Evolutionary conservation across 2,113 vertebrate species (phyloP), one percentile per base, ranked within the genome.

Genomic region (Chiloscyllium plagiosum): DNA sequence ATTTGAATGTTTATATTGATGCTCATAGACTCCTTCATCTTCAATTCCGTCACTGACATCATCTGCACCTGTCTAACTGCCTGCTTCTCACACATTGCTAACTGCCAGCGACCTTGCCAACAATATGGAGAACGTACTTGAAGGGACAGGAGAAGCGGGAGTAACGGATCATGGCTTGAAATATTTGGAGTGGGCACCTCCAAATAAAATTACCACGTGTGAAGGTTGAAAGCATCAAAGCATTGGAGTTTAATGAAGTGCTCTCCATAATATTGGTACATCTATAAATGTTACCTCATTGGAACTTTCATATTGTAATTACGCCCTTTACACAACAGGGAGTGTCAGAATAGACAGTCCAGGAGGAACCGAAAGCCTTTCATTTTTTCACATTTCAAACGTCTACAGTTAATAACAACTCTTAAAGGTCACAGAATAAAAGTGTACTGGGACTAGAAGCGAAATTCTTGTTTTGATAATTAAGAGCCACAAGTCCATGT

Each of bases 301-400:
- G n/a, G n/a, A 94, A 24, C n/a, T 69, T 94, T n/a, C 20, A 47
- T 47, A 13, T 69, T 66, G 26, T 94, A 70, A 94, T 70, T 70
- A 19, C 69, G 92, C 65, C 37, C 12, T 47, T 69, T 69, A 10
- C 37, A 29, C 92, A 94, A n/a, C 66, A 70, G 92, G 66, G 20
- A 15, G 26, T 2, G 17, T 47, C 65, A 26, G 66, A 10, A 47
- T 94, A 70, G 61, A 68, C 8, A 24, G 2, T 26, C 47, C 3
- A 26, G 0, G 33, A 42, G 56, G 24, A 20, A 94, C 37, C 66
- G 24, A 47, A 70, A 69, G 20, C 24, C n/a, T 94, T 68, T 94
- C n/a, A 69, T 70, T 66, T 69, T 61, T 90, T 69, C 65, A 94
- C 42, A 94, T 94, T 94, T 69, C 66, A 94, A 94, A 94, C 65